Evolutionary conservation across 2,888 invertebrate species (phyloP), one percentile per base, ranked within the genome.

Genomic region (Zonitis immaculata): DNA sequence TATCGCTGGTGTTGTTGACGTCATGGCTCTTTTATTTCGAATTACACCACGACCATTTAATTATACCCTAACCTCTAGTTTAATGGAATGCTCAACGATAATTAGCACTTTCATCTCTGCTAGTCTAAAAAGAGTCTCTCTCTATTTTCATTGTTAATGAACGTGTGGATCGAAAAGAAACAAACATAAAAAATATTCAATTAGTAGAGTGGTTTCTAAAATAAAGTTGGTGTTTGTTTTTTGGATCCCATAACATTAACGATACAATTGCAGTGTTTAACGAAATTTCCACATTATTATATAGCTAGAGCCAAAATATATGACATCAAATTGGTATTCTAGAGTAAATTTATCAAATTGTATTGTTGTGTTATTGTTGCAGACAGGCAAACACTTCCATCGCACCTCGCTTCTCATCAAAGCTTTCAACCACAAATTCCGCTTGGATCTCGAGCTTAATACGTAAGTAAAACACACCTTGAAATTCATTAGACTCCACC

Each of bases 371-470:
- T 53, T 70, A 72, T 80, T 81, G 79, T 85, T 87, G 62, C 87
- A 94, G 93, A 87, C 89, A 70, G 90, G 90, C 73, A 93, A 93
- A 82, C 94, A 95, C 79, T 92, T 88, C 80, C 93, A 94, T 78
- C 87, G 91, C 77, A 95, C 94, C 73, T 93, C 93, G 76, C 87
- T 94, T 78, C 88, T 94, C 82, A 94, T 95, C 82, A 94, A 94
- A 83, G 94, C 94, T 78, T 94, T 95, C 82, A 93, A 90, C 81
- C 92, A 95, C 81, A 94, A 91, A 83, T 94, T 95, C 82, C 89
- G 93, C 76, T 84, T 95, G 81, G 93, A 94, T 81, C 84, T 95
- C 79, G 93, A 94, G 85, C 88, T 95, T 82, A 95, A 95, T 80
- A 90, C 93, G 91, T 94, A 81, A 91, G 92, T 89, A 80, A 66